phyloP scores from a whole-genome alignment of 2,113 vertebrate genomes.

The Zosterops hypoxanthus region DNA sequence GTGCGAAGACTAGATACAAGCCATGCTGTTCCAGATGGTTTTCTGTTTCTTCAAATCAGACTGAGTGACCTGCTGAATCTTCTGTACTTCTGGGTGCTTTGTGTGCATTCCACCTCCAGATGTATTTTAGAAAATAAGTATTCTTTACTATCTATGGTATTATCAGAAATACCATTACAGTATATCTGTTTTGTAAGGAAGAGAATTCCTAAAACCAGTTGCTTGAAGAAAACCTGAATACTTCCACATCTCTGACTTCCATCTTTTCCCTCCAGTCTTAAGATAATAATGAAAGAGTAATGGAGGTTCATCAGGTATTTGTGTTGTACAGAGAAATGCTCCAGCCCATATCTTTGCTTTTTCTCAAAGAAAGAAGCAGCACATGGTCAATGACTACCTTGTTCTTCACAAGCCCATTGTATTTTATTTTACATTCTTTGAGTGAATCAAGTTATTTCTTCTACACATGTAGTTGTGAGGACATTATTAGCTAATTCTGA shows the following conservation, averaged over 20 bases:
- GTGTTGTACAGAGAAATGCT: accelerated
- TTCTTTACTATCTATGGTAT: neutral
- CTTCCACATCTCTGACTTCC: neutral
- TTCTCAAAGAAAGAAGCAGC: neutral
- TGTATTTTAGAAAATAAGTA: neutral
- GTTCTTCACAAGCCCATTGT: neutral
- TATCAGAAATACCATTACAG: neutral
- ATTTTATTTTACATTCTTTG: neutral
- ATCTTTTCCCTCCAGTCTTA: neutral
- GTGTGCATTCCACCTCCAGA: neutral
- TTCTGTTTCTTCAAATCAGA: neutral
- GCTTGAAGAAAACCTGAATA: neutral
- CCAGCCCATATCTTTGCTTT: neutral
- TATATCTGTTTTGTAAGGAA: neutral
- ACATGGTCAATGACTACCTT: neutral
- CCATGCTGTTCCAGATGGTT: neutral
- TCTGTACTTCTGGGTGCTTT: neutral
- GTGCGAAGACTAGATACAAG: neutral
- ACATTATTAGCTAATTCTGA: neutral
- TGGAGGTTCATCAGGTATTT: neutral
- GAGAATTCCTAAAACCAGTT: neutral
- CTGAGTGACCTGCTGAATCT: neutral
- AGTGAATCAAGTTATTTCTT: neutral
- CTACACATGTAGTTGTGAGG: neutral
- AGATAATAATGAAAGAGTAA: neutral